Evolutionary conservation across 2,797 vertebrate genomes (phyloP), one percentile per base, ranked within the genome.

Genomic region (Megalops cyprinoides): DNA sequence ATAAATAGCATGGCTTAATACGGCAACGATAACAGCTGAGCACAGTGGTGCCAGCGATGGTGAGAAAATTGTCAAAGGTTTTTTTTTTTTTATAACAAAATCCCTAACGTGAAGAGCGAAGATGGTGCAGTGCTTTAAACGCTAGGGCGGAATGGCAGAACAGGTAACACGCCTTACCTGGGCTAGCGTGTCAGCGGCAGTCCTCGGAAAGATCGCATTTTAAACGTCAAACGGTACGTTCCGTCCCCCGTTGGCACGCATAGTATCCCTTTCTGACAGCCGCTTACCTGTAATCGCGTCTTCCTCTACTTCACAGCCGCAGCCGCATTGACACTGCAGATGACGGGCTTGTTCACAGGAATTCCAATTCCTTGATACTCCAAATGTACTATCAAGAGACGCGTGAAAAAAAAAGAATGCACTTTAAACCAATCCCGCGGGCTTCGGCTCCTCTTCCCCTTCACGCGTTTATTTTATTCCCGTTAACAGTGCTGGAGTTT

Each of bases 271-370:
- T 85, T 74, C 53, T 7, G 83, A 48, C 83, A 87, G 76, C 86
- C 83, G 84, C 96, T 96, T 96, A 97, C 97, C 97, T 98, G 96
- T 89, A 88, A 94, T 90, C 86, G 93, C 89, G 91, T 94, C 92
- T 92, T 88, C 87, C 89, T 58, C 92, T 89, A 91, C 91, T 94
- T 96, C 94, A 95, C 93, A 92, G 90, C 90, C 93, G 90, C 93
- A 94, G 95, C 94, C 95, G 96, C 96, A 97, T 96, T 95, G 94
- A 94, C 96, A 96, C 97, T 98, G 97, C 97, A 94, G 96, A 96
- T 94, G 95, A 94, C 94, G 94, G 94, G 95, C 91, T 94, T 93
- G 89, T 93, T 89, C 90, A 88, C 87, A 88, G 88, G 89, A 88
- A 92, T 89, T 87, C 84, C 90, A 85, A 87, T 92, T 94, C 93